These are phyloP conservation scores for Eleginops maclovinus DNA, from an alignment of 2,113 vertebrate species.

Conservation along the genomic window DNA sequence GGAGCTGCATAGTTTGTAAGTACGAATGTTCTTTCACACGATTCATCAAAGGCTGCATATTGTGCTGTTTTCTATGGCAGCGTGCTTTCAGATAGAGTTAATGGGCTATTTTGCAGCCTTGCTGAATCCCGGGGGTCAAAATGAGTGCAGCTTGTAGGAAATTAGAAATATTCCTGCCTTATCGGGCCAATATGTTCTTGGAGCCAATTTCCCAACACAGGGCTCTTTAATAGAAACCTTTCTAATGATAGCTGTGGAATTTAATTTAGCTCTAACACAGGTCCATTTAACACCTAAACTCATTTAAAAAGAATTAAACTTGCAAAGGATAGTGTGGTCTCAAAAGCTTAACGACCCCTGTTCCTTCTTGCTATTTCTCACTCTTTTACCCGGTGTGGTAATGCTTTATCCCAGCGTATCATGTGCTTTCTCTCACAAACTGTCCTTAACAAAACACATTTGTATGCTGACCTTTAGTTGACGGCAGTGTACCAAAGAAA, in stretches of 20 bases:
- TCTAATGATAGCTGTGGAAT: constrained; percentile 80
- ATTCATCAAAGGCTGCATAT: constrained; percentile 60
- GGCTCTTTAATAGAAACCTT: constrained; percentile 72
- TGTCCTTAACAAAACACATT: background rate
- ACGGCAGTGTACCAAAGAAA: background rate
- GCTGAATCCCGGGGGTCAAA: constrained; percentile 70
- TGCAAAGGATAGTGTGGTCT: constrained; percentile 60
- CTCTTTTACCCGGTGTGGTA: constrained; percentile 19
- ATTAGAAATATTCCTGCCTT: constrained; percentile 77
- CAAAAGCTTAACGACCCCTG: constrained; percentile 49
- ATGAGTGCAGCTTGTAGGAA: constrained; percentile 67
- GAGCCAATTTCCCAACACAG: constrained; percentile 76
- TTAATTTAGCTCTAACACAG: constrained; percentile 74
- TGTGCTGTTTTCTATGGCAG: constrained; percentile 55
- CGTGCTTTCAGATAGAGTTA: constrained; percentile 71
- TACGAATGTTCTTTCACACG: constrained; percentile 41
- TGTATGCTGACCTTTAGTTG: background rate
- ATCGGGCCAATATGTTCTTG: constrained; percentile 66
- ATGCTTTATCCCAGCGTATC: constrained; percentile 11
- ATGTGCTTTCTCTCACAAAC: constrained; percentile 5
- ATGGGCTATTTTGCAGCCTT: constrained; percentile 69
- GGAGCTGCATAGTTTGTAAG: constrained; percentile 55
- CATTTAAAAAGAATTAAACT: constrained; percentile 77
- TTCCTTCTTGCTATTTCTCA: constrained; percentile 5
- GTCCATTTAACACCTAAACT: constrained; percentile 80